phyloP scores from a whole-genome alignment of 2,797 vertebrate species.

The Heterohyrax brucei region DNA sequence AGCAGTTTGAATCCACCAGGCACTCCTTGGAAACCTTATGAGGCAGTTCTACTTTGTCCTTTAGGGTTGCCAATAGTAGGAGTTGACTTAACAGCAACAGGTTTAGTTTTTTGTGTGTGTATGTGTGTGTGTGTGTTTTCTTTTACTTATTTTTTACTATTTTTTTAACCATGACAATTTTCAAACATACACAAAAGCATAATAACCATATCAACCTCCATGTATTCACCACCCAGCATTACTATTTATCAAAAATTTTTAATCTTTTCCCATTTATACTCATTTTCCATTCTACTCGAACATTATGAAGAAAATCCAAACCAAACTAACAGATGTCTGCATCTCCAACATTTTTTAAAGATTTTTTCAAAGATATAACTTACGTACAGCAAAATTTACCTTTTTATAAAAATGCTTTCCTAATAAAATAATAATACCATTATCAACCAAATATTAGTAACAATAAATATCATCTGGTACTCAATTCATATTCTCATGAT shows the following conservation, averaged over 20 bases:
- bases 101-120: too few relatives aligned
- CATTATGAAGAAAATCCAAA: neutral
- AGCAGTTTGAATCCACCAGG: too few relatives aligned
- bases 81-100: too few relatives aligned
- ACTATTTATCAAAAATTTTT: constrained; percentile 29
- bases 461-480: constrained; percentile 31
- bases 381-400: neutral
- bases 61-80: too few relatives aligned
- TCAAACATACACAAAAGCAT: neutral
- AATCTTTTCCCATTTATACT: neutral
- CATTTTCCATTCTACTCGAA: constrained; percentile 1
- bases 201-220: neutral
- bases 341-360: neutral
- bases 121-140: neutral
- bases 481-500: neutral
- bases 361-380: neutral
- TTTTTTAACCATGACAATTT: constrained; percentile 42
- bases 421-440: neutral
- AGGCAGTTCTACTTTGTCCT: too few relatives aligned
- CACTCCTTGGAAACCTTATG: too few relatives aligned
- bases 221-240: neutral
- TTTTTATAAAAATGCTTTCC: neutral
- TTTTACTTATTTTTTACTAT: neutral
- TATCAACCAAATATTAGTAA: constrained; percentile 7
- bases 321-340: neutral